Base-by-base conservation (phyloP, 2,113 vertebrate species). In the Phaethon lepturus region DNA sequence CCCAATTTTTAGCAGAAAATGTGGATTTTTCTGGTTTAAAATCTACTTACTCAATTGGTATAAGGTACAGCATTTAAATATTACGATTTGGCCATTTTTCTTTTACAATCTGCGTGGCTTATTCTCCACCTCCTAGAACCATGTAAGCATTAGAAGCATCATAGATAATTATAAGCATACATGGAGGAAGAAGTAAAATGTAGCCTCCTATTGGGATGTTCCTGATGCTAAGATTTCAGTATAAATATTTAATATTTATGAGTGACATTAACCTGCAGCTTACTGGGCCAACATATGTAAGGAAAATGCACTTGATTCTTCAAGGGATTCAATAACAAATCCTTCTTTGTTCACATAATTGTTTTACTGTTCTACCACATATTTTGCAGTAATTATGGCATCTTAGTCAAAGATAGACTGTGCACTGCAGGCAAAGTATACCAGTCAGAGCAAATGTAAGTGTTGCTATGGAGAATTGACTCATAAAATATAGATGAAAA, bases 381-480 rank as follows among this genome's bases (percentile, higher is more conserved):
- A 95, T 66, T 93, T 89, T 66, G 59, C 25, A 92, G 38, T 64
- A 92, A 82, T 56, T 83, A 78, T 33, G 79, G 72, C 69, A 67
- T 74, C 93, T 94, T 77, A 87, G 33, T 45, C 49, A 81, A 56
- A 50, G 52, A 75, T 11, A 88, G 42, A 76, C 38, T 86, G 56
- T 86, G 86, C 47, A 45, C 28, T 64, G 63, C 81, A 94, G 71
- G 52, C 62, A 73, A 93, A 95, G 28, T 69, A 75, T 17, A 67
- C 23, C 17, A 72, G 44, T 84, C 86, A 91, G 58, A 91, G 31
- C 10, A 90, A 93, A 86, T 35, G 25, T 64, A 79, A 84, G 75
- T 63, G 68, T 86, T 95, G 82, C 82, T 90, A 90, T 94, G 79
- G 79, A 80, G 56, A 97, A 90, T 7, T 50, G 49, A 73, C 23